Evolutionary conservation across 2,888 invertebrate genomes (phyloP).

Genomic region (Alentia gelatinosa): DNA sequence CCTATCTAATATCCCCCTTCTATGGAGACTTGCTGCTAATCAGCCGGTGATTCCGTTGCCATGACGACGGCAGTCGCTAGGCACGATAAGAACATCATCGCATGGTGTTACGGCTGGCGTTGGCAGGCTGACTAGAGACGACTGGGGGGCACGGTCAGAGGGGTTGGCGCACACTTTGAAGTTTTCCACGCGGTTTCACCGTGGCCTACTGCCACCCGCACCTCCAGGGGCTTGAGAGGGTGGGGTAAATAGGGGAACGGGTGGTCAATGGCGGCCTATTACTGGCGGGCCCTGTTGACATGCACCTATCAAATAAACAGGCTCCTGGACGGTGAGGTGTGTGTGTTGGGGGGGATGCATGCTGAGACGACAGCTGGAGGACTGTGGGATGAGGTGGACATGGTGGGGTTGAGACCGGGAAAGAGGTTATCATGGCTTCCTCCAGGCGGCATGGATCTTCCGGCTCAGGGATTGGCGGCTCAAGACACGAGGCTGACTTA

Average conservation of each 20-base stretch:
- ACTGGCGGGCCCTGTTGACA: constrained; percentile 30
- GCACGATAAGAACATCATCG: constrained; percentile 44
- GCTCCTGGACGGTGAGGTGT: constrained; percentile 15
- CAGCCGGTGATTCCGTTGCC: constrained; percentile 45
- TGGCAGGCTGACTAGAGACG: background rate
- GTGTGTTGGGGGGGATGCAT: background rate
- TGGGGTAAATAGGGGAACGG: background rate
- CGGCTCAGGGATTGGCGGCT: background rate
- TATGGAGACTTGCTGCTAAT: background rate
- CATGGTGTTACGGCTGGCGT: background rate
- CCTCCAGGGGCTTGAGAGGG: background rate
- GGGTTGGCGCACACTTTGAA: background rate
- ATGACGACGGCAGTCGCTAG: background rate
- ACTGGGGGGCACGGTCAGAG: background rate
- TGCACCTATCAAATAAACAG: constrained; percentile 52
- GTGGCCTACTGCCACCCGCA: background rate
- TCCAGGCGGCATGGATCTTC: background rate
- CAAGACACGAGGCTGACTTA: no score
- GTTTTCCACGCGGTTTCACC: background rate
- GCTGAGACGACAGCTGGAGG: no score
- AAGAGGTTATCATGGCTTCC: background rate
- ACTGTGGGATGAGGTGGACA: background rate
- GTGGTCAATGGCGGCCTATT: constrained; percentile 38
- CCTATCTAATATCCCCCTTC: constrained; percentile 24
- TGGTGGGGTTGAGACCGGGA: background rate